Evolutionary conservation across 2,888 invertebrate species (phyloP).

Genomic region (Scelioninae gen. 1): DNA sequence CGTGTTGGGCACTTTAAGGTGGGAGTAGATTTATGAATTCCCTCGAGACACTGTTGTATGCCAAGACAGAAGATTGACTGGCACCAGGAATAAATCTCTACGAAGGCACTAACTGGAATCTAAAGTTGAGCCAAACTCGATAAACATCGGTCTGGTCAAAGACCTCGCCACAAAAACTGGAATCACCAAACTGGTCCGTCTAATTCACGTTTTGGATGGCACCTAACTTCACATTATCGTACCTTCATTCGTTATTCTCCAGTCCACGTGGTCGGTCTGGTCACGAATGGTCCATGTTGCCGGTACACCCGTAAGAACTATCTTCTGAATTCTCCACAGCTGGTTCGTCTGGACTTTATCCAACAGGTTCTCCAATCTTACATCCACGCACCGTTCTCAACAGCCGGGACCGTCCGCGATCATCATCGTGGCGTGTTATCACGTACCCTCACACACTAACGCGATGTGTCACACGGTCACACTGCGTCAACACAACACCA

Average conservation of each 20-base stretch:
- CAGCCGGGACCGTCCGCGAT: conserved; percentile 40
- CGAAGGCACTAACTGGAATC: not conserved
- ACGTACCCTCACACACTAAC: conserved; percentile 54
- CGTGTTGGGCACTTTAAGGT: conserved; percentile 10
- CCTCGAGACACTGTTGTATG: not conserved
- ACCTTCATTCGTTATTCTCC: conserved; percentile 46
- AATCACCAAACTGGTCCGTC: conserved; percentile 1
- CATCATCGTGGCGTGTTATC: conserved; percentile 46
- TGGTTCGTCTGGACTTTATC: not conserved
- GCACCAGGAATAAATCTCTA: not conserved
- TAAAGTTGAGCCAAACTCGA: not conserved
- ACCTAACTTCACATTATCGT: conserved; percentile 15
- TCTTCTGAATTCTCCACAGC: too few species aligned
- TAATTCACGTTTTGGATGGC: not conserved
- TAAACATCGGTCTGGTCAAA: conserved; percentile 39
- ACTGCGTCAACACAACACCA: conserved; percentile 65
- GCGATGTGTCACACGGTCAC: conserved; percentile 56
- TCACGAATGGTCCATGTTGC: conserved; percentile 29
- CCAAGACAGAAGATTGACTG: not conserved
- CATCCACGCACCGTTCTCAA: conserved; percentile 21
- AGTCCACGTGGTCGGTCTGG: conserved; percentile 53
- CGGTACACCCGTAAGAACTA: not conserved
- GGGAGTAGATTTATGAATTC: conserved; percentile 23
- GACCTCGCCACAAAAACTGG: conserved; percentile 31
- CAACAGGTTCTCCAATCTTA: conserved; percentile 44